Percentiles rank a stretch among this genome's conserved stretches.
Evolutionary conservation across 2,113 vertebrate species (phyloP).

Genomic region (Anhinga rufa): DNA sequence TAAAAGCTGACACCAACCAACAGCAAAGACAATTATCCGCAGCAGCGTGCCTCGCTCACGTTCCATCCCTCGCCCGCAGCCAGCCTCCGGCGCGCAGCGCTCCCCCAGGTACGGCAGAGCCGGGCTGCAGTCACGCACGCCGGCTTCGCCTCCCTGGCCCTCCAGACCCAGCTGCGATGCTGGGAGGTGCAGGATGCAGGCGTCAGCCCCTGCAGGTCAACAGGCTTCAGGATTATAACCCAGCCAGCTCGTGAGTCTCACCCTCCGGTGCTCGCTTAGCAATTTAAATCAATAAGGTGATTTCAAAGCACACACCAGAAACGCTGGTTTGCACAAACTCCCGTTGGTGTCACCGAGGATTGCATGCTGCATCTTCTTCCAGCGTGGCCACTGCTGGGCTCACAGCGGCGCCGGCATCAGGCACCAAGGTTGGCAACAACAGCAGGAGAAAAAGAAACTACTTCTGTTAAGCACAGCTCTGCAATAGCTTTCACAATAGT

Average conservation of each 20-base stretch:
- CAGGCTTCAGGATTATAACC: background rate
- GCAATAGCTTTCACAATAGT: background rate
- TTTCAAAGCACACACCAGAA: background rate
- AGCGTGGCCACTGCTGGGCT: accelerated
- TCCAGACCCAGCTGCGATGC: background rate
- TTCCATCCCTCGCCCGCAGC: background rate
- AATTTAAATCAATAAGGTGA: background rate
- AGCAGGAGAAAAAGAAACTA: background rate
- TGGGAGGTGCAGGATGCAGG: background rate
- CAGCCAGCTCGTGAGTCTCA: background rate
- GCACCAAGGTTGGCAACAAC: accelerated
- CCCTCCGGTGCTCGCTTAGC: background rate
- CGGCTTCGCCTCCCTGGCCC: background rate
- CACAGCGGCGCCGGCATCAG: background rate
- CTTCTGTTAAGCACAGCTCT: background rate
- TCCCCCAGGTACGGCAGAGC: background rate
- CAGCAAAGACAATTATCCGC: background rate
- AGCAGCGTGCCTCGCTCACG: accelerated
- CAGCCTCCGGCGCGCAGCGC: accelerated
- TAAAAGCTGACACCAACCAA: background rate
- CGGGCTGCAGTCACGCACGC: background rate
- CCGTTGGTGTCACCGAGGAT: accelerated
- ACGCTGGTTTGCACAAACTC: background rate
- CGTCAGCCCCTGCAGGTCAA: background rate
- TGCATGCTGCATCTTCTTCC: too few species aligned